Base-by-base conservation (phyloP, 1,140 invertebrate genomes). In the Saxidomus purpurata region DNA sequence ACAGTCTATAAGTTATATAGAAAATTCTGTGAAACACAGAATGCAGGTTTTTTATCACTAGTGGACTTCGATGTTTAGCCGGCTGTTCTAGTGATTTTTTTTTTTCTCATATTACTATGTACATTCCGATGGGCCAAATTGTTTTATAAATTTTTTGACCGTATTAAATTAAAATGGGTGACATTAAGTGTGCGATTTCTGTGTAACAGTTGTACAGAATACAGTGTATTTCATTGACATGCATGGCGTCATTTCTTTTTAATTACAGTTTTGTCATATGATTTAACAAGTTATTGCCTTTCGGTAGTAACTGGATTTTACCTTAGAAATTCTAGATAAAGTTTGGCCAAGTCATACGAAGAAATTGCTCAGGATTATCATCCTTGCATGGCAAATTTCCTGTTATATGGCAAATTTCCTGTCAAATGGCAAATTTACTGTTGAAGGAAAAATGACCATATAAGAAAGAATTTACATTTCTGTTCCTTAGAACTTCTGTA, bases 61-160 rank as follows among this genome's bases (percentile, higher is more conserved):
- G 28, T 2, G 49, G 76, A n/a, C 40, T 55, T 79, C 28, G 25
- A 36, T 79, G 76, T 79, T 55, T 79, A 79, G 9, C 25, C 25
- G 17, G 13, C 40, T 79, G 28, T 79, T 11, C 19, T 31, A 31
- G 76, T 79, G 76, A 55, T 55, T 59, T 47, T 79, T 79, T n/a
- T 36, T 59, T n/a, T 47, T 79, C 76, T 79, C 31, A 52, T 52
- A 52, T 79, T 79, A 79, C 76, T 79, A 79, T 59, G 76, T 79
- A 79, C 76, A 79, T 79, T 79, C 76, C 76, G 55, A 38, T 79
- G 4, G 31, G 76, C 76, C 76, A 79, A 79, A 79, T 79, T 79
- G 76, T 79, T 79, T 79, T 79, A 79, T 79, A 38, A 79, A 55
- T 52, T 55, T 55, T 74, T 52, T 55, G 76, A 79, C 76, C 31